Evolutionary conservation across 2,113 vertebrate genomes (phyloP), one percentile per base, ranked within the genome.

Genomic region (Poeciliopsis turrubarensis): DNA sequence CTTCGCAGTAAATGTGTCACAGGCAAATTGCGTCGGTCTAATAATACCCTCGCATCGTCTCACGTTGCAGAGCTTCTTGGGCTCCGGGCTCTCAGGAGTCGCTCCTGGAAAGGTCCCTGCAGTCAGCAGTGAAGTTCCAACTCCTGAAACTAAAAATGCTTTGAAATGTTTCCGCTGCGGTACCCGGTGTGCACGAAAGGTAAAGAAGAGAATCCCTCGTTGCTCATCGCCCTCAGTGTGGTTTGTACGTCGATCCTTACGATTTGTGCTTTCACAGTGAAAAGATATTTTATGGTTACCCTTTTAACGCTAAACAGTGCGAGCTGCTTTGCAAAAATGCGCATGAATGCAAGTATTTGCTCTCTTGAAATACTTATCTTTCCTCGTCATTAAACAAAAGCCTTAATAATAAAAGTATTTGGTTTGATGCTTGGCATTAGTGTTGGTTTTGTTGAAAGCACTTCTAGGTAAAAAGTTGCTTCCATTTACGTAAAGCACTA

Each of bases 1-100:
- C 81, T 86, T 67, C 27, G 79, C 89, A 75, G 86, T 91, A 86
- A 81, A 91, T 88, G 83, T 92, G 87, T 91, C 87, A 75, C 74
- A 26, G 70, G 72, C 70, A 89, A 63, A 90, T 76, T 82, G 73
- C 76, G 64, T 71, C 5, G 67, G 77, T 71, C 86, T 92, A 92
- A 92, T 91, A 93, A 93, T 91, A 90, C 71, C 60, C 69, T 27
- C 1, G 17, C 77, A 70, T 73, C 68, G 63, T 67, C 79, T 80
- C 60, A 27, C 72, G 34, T 68, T 71, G 73, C 65, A 19, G 39
- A 60, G 75, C 37, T 76, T 84, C 73, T 82, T 2, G 60, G 57
- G 75, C 70, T 63, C 30, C 1, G 7, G 15, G 5, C 66, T 65
- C 62, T 73, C 51, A 26, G 71, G 39, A 69, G 26, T 47, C 57